phyloP scores from a whole-genome alignment of 64 coral and sea anemone genomes.

The Platygyra sinensis region DNA sequence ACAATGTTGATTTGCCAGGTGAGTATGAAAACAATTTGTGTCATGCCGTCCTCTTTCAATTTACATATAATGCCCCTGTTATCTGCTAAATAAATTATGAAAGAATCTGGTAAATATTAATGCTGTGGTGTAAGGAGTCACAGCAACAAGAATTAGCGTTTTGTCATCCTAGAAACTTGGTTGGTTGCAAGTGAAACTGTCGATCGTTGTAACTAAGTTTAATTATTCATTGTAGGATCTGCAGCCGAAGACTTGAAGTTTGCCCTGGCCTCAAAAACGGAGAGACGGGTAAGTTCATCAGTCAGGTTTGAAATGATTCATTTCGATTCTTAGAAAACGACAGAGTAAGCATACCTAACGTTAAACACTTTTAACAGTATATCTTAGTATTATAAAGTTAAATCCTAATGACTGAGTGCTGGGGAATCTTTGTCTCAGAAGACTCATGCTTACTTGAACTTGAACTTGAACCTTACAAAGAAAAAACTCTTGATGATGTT shows the following conservation, averaged over 20 bases:
- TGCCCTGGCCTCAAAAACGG: conserved; percentile 29
- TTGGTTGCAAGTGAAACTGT: neutral
- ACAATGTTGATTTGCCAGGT: conserved; percentile 52
- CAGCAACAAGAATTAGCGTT: neutral
- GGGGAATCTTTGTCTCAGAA: too few relatives aligned
- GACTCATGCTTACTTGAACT: too few relatives aligned
- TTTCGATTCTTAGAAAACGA: neutral
- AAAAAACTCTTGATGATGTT: too few relatives aligned
- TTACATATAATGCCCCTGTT: neutral
- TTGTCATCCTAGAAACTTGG: neutral
- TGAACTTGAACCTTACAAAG: too few relatives aligned
- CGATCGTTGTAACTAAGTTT: neutral
- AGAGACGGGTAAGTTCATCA: conserved; percentile 38
- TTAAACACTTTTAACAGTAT: too few relatives aligned
- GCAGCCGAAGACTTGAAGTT: conserved; percentile 6
- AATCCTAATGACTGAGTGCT: neutral
- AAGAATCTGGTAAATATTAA: neutral
- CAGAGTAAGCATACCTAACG: neutral
- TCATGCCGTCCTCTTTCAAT: neutral
- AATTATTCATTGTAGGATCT: conserved; percentile 26
- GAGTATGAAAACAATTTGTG: neutral
- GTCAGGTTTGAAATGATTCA: neutral
- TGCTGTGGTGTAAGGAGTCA: neutral
- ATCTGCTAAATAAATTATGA: neutral
- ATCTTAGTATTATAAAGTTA: too few relatives aligned